Percentiles rank a stretch among this genome's conserved stretches.
phyloP scores from a whole-genome alignment of 2,113 vertebrate genomes.

The Mirounga angustirostris region DNA sequence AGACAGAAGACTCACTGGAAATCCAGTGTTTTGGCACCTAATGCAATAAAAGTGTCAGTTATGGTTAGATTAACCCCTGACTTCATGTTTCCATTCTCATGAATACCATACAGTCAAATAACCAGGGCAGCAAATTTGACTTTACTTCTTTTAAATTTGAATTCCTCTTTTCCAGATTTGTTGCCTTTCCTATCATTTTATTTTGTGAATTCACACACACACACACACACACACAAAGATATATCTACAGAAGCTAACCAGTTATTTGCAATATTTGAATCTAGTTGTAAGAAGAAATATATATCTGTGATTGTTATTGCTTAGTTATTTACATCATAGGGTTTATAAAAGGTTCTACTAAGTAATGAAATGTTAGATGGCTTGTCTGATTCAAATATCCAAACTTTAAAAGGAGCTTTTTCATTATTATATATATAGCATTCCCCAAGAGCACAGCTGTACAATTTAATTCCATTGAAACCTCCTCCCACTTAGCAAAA shows the following conservation, averaged over 20 bases:
- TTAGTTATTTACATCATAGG: slow-evolving; percentile 29
- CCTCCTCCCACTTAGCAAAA: slow-evolving; percentile 73
- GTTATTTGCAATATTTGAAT: slow-evolving; percentile 49
- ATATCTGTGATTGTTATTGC: slow-evolving; percentile 15
- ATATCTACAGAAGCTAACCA: background rate
- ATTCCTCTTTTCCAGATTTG: background rate
- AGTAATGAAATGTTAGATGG: slow-evolving; percentile 74
- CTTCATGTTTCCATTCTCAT: background rate
- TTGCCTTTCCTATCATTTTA: background rate
- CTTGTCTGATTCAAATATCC: slow-evolving; percentile 67
- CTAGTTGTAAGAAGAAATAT: slow-evolving; percentile 44
- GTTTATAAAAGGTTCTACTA: slow-evolving; percentile 63
- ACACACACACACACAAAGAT: background rate
- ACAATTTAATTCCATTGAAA: slow-evolving; percentile 79
- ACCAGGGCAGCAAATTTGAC: background rate
- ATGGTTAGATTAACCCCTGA: background rate
- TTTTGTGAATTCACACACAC: background rate
- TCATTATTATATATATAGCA: slow-evolving; percentile 79
- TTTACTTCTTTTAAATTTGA: background rate
- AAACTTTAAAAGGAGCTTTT: slow-evolving; percentile 70
- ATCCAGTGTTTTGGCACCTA: background rate
- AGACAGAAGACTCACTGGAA: background rate
- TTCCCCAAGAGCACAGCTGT: slow-evolving; percentile 70
- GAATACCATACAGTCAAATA: background rate
- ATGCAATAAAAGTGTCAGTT: background rate